Percentiles rank a stretch among this genome's conserved stretches.
phyloP scores from a whole-genome alignment of 2,888 invertebrate species.

The Bhutanitis thaidina region DNA sequence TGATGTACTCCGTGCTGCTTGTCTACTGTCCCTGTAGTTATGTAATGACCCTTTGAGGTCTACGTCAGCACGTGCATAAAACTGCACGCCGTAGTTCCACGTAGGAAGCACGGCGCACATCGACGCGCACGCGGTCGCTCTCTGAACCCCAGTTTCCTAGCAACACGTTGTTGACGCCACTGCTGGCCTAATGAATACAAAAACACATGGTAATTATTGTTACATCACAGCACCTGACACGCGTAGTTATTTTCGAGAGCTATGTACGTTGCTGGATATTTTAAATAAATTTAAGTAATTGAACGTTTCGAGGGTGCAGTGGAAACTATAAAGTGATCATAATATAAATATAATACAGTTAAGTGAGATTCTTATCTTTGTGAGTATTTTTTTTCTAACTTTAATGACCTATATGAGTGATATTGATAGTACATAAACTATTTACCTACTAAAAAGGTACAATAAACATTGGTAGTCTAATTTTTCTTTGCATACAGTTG shows the following conservation, averaged over 20 bases:
- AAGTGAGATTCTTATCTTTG: too few relatives aligned
- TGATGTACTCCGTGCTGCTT: constrained; percentile 45
- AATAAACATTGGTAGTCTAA: too few relatives aligned
- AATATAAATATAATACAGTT: too few relatives aligned
- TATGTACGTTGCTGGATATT: constrained; percentile 28
- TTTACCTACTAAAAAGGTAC: too few relatives aligned
- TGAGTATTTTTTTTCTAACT: constrained; percentile 8
- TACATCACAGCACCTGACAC: constrained; percentile 64
- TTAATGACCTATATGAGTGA: constrained; percentile 1
- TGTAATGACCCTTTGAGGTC: constrained; percentile 63
- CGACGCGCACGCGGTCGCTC: constrained; percentile 45
- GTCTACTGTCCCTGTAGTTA: constrained; percentile 53
- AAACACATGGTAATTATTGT: constrained; percentile 69
- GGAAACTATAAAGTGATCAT: not conserved
- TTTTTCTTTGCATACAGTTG: too few relatives aligned
- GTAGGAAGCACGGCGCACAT: constrained; percentile 52
- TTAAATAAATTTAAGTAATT: constrained; percentile 24
- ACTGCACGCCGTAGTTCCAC: constrained; percentile 70
- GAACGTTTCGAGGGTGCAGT: constrained; percentile 35
- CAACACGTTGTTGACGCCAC: constrained; percentile 76
- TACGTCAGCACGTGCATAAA: constrained; percentile 57
- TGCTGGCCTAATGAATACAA: constrained; percentile 72
- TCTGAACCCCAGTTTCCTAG: constrained; percentile 69
- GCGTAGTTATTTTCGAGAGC: constrained; percentile 35
- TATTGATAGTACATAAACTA: too few relatives aligned